phyloP scores from a whole-genome alignment of 1,140 invertebrate species.

The Apis cerana region DNA sequence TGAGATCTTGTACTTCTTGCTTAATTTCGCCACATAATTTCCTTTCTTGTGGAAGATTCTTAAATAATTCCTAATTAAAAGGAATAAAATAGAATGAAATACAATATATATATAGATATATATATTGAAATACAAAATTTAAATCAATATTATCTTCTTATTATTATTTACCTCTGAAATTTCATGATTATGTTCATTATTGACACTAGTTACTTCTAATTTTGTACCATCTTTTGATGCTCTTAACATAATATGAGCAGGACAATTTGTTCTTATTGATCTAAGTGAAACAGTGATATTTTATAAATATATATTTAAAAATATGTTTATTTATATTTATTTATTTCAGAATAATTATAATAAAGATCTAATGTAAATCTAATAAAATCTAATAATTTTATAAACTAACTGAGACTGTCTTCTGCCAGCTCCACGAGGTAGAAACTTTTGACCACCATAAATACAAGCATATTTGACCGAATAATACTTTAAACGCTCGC shows the following conservation, averaged over 20 bases:
- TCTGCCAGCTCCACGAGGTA: constrained; percentile 76
- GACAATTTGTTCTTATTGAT: constrained; percentile 79
- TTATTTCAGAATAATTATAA: not conserved
- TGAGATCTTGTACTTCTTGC: constrained; percentile 78
- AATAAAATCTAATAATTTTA: constrained; percentile 1
- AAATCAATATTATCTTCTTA: not conserved
- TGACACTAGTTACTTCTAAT: constrained; percentile 80
- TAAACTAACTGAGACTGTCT: constrained; percentile 76
- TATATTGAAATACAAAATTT: not conserved
- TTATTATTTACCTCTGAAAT: constrained; percentile 73
- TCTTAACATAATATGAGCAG: constrained; percentile 79
- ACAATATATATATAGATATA: not conserved
- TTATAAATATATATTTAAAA: constrained; percentile 16
- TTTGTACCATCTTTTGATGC: constrained; percentile 80
- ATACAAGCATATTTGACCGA: constrained; percentile 80
- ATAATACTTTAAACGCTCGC: constrained; percentile 78
- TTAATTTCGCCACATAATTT: constrained; percentile 77
- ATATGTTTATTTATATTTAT: constrained; percentile 1
- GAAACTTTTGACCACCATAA: constrained; percentile 79
- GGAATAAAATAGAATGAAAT: not conserved
- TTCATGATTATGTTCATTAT: constrained; percentile 81
- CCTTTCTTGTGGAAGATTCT: constrained; percentile 78
- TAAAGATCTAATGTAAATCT: constrained; percentile 4
- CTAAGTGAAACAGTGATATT: constrained; percentile 58
- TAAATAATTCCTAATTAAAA: constrained; percentile 73